Conservation (phyloP, 2,113 vertebrate genomes). For the Phrynosoma platyrhinos region DNA sequence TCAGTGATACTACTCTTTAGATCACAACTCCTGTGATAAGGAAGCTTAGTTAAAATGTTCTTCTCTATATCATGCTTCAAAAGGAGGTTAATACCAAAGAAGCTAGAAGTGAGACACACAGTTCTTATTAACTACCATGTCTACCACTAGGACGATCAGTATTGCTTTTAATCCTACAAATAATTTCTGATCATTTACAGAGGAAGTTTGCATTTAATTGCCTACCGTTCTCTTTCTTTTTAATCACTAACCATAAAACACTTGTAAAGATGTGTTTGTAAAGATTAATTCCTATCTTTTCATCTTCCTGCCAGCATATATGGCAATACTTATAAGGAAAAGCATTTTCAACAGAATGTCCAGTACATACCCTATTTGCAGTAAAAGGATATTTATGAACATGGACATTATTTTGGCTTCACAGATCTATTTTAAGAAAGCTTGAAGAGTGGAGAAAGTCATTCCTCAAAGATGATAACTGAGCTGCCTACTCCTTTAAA, state of each 20-base stretch:
- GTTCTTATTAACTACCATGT: conserved; percentile 9
- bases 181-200: conserved; percentile 51
- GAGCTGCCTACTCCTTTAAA: background rate
- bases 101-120: conserved; percentile 56
- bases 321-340: conserved; percentile 23
- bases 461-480: background rate
- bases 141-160: conserved; percentile 35
- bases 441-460: background rate
- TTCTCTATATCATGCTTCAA: conserved; percentile 53
- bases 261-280: conserved; percentile 20
- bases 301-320: conserved; percentile 56
- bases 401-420: conserved; percentile 10
- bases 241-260: background rate
- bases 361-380: background rate
- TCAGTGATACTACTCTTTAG: conserved; percentile 71
- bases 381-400: conserved; percentile 20
- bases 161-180: conserved; percentile 48
- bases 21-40: conserved; percentile 61
- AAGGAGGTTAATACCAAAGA: conserved; percentile 59
- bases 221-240: conserved; percentile 47
- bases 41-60: conserved; percentile 46
- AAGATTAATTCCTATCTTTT: conserved; percentile 38
- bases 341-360: conserved; percentile 20
- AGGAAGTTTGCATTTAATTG: conserved; percentile 43
- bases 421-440: conserved; percentile 15